Base-by-base conservation (phyloP, 2,797 vertebrate species). In the Eupleurogrammus muticus region DNA sequence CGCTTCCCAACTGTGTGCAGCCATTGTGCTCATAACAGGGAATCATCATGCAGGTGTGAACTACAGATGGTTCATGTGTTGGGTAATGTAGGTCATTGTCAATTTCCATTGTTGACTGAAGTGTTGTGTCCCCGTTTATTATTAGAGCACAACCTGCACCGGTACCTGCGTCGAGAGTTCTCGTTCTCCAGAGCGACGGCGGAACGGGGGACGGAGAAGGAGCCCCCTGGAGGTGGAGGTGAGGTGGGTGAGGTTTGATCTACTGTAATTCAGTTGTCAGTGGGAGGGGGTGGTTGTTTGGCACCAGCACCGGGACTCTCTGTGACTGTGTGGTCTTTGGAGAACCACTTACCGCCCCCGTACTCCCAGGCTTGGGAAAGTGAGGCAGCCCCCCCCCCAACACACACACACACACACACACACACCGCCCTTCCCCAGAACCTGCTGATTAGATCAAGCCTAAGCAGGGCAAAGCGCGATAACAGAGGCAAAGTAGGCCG, bases 401-500 rank as follows among this genome's bases (percentile, higher is more conserved):
- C 28, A 24, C 19, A 23, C 40, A 9, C 34, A 19, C 21, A 28
- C 66, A n/a, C n/a, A 28, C 28, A 24, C 19, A 23, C 40, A 9
- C 34, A 19, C 21, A 28, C 66, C 23, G 48, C 61, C 5, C 24
- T 11, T 16, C 7, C 5, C 40, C 40, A 17, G 0, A 66, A 62
- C 77, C 46, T 75, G 70, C 88, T 82, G 93, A 93, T 94, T 90
- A 89, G 64, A 94, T 94, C 93, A 84, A 64, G 81, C 80, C 78
- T 70, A 63, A 35, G 32, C 68, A 57, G 81, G 75, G 44, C 67
- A 70, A 85, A 74, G 83, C 35, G 57, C 42, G 77, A 84, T 81
- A 85, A 62, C 75, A 8, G 24, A 74, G 63, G 51, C 81, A 90
- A 95, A 93, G 89, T 93, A 94, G 94, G 93, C 89, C 94, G 86